Evolutionary conservation across 2,797 vertebrate species (phyloP), one percentile per base, ranked within the genome.

Genomic region (Coracias cyanogaster): DNA sequence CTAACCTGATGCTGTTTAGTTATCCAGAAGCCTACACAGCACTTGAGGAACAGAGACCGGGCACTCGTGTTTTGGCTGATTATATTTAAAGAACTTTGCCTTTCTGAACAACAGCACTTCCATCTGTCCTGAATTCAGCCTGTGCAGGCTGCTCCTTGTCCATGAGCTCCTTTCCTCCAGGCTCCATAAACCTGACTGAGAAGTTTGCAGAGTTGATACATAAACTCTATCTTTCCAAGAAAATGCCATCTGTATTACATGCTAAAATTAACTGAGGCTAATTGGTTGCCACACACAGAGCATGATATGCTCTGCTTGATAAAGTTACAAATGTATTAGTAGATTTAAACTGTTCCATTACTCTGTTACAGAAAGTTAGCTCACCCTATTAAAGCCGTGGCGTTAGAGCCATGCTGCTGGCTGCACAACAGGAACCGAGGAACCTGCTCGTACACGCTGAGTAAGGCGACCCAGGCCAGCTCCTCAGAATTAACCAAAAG

Each of bases 211-310:
- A 79, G 60, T 1, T 85, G 86, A 61, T 43, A 7, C 37, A 35
- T 4, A 22, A 93, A 69, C 28, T 33, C 57, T 15, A 2, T 39
- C 31, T 83, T 78, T 49, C 85, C 85, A 54, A 19, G 65, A 43
- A 94, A 83, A 72, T 7, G 18, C 57, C 72, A 78, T 28, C 91
- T 84, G 83, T 51, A 82, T 83, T 78, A 16, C 19, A 18, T 1
- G 52, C 69, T 74, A 46, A 92, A 89, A 91, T 78, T n/a, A 89
- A 77, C 58, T 62, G 17, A 57, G 83, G 70, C 8, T 94, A 94
- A 96, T 86, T 90, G 54, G 67, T 67, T 55, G 70, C 29, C 86
- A 49, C 86, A 57, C 52, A 7, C 3, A 73, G 86, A 72, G 93
- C 52, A 57, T 13, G 70, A 67, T 70, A 57, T 49, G 86, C 92